phyloP scores from a whole-genome alignment of 2,113 vertebrate genomes.

The Gopherus flavomarginatus region DNA sequence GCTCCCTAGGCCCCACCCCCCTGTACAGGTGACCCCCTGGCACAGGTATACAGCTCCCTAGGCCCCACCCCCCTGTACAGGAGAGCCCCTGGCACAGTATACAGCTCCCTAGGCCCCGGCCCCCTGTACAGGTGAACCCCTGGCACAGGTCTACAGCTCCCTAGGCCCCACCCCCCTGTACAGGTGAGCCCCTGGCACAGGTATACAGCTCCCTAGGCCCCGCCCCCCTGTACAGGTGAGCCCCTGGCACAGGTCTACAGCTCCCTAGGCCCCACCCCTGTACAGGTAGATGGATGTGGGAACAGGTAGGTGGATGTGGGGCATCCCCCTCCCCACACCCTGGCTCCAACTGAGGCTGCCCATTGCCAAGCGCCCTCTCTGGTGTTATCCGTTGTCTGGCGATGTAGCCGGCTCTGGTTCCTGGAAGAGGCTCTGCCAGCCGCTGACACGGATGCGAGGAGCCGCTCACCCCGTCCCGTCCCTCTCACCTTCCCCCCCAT shows the following conservation, averaged over 20 bases:
- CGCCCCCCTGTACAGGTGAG: neutral
- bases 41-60: too few relatives aligned
- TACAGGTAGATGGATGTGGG: too few relatives aligned
- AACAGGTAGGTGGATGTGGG: neutral
- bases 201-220: too few relatives aligned
- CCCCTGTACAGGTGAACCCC: conserved; percentile 17
- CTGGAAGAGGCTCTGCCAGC: too few relatives aligned
- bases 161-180: neutral
- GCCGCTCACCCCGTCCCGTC: too few relatives aligned
- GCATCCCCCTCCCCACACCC: neutral
- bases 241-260: conserved; percentile 53
- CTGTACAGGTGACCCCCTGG: too few relatives aligned
- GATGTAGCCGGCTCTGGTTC: too few relatives aligned
- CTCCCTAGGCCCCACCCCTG: conserved; percentile 54
- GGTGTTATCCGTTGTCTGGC: neutral
- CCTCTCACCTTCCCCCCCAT: too few relatives aligned
- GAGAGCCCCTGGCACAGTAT: conserved; percentile 32
- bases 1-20: too few relatives aligned
- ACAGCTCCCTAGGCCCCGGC: conserved; percentile 56
- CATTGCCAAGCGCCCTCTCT: neutral
- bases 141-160: conserved; percentile 53
- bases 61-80: neutral
- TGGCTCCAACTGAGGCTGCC: too few relatives aligned
- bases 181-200: neutral
- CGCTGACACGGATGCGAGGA: too few relatives aligned